Evolutionary conservation across 1,140 invertebrate genomes (phyloP).

Genomic region (Berghia stephanieae): DNA sequence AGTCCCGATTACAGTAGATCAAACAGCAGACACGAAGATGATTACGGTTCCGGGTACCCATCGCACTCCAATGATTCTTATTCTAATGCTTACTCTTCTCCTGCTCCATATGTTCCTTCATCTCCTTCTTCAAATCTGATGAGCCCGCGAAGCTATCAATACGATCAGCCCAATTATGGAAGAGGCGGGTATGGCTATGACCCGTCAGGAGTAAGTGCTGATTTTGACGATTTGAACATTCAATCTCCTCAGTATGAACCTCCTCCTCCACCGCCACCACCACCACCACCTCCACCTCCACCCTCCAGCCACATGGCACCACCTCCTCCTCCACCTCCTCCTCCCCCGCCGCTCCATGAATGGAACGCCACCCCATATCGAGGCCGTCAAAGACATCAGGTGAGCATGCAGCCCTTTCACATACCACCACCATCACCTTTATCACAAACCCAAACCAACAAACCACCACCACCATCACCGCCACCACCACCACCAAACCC

Average conservation of each 20-base stretch:
- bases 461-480: too few relatives aligned
- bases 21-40: background rate
- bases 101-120: conserved; percentile 16
- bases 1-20: background rate
- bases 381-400: conserved; percentile 19
- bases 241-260: conserved; percentile 23
- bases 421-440: too few relatives aligned
- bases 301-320: conserved; percentile 48
- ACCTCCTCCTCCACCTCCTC: conserved; percentile 50
- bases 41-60: conserved; percentile 24
- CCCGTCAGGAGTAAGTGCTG: conserved; percentile 1
- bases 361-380: conserved; percentile 20
- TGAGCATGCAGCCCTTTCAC: conserved; percentile 4
- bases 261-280: conserved; percentile 36
- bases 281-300: conserved; percentile 46
- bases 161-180: background rate
- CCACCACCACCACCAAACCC: too few relatives aligned
- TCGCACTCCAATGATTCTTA: background rate
- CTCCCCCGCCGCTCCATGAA: conserved; percentile 23
- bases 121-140: background rate
- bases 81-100: background rate
- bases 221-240: conserved; percentile 24
- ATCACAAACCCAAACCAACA: too few relatives aligned
- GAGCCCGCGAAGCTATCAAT: background rate
- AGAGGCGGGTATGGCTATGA: background rate